These are phyloP conservation scores for Orthosia gracilis DNA, from an alignment of 2,888 invertebrate species.

Conservation along the genomic window DNA sequence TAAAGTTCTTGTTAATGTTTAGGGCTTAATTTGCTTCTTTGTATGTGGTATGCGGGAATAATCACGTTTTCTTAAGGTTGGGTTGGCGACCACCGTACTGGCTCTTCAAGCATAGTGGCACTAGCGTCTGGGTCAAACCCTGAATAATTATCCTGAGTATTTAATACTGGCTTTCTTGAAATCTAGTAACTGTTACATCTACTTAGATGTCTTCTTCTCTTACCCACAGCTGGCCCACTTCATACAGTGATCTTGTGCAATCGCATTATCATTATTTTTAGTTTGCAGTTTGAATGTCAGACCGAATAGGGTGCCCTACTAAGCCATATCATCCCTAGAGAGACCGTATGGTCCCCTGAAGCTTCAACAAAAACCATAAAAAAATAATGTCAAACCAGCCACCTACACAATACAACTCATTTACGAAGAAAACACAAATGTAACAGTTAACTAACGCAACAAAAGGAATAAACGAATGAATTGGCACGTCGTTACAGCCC, in stretches of 20 bases:
- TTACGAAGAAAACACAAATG: slow-evolving; percentile 42
- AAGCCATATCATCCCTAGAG: slow-evolving; percentile 5
- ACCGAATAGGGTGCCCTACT: background rate
- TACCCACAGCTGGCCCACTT: background rate
- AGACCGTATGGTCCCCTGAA: background rate
- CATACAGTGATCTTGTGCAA: background rate
- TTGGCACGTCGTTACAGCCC: slow-evolving; percentile 75
- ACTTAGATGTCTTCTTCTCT: background rate
- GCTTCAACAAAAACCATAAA: background rate
- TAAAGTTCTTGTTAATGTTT: slow-evolving; percentile 21
- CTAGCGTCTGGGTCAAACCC: background rate
- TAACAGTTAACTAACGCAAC: slow-evolving; percentile 49
- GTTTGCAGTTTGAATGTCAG: background rate
- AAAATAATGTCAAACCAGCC: slow-evolving; percentile 8
- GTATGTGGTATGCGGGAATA: slow-evolving; percentile 13
- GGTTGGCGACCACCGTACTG: background rate
- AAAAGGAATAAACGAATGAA: slow-evolving; percentile 63
- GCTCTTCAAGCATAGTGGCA: background rate
- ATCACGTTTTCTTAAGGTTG: slow-evolving; percentile 14
- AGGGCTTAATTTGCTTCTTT: slow-evolving; percentile 14
- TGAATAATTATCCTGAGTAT: too few relatives aligned
- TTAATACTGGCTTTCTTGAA: background rate
- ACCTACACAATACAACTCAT: slow-evolving; percentile 46
- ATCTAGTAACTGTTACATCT: background rate
- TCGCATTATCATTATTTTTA: background rate